Percentiles rank a stretch among this genome's conserved stretches.
Evolutionary conservation across 2,113 vertebrate species (phyloP).

Genomic region (Paraplagusia blochii): DNA sequence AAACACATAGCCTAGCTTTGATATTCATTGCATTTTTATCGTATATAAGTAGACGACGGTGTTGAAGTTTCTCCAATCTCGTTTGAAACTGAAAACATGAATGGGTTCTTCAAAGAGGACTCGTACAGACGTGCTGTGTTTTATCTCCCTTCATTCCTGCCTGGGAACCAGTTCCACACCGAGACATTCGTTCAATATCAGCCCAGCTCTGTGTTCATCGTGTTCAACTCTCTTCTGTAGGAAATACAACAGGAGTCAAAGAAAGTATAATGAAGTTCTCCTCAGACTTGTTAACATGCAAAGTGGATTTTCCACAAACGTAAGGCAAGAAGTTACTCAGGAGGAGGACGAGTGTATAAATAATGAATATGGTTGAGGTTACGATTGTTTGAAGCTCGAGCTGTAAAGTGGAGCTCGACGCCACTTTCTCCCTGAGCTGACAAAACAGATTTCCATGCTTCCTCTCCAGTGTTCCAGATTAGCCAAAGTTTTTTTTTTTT

Average conservation of each 20-base stretch:
- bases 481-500: conserved; percentile 18
- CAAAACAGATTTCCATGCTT: conserved; percentile 23
- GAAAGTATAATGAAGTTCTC: neutral
- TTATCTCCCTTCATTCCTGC: neutral
- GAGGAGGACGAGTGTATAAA: conserved; percentile 22
- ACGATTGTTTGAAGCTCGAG: conserved; percentile 28
- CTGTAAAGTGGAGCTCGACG: conserved; percentile 11
- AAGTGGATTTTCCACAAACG: conserved; percentile 6
- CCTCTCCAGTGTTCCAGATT: conserved; percentile 19
- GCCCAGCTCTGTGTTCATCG: neutral
- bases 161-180: neutral
- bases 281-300: conserved; percentile 5
- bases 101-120: neutral
- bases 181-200: neutral
- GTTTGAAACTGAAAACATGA: neutral
- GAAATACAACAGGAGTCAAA: neutral
- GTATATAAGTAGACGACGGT: too few relatives aligned
- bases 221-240: neutral
- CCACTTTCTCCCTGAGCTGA: conserved; percentile 26
- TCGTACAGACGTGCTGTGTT: neutral
- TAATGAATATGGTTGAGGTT: conserved; percentile 23
- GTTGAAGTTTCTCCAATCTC: neutral
- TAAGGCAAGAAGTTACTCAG: neutral
- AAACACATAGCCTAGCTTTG: neutral
- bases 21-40: too few relatives aligned